Evolutionary conservation across 2,888 invertebrate genomes (phyloP).

Genomic region (Ectobius pallidus): DNA sequence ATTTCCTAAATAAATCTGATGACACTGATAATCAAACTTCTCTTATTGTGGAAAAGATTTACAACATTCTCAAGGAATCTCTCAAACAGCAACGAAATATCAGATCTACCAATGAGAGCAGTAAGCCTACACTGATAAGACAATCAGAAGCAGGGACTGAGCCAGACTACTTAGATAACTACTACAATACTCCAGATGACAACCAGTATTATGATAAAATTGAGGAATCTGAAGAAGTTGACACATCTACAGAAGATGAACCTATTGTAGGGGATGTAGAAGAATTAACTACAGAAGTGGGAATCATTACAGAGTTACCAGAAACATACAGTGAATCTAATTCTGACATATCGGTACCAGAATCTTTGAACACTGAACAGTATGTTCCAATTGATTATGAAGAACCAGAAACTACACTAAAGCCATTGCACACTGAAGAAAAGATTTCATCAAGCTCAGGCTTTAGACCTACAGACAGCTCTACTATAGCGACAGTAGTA

Average conservation of each 20-base stretch:
- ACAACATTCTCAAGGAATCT: conserved; percentile 27
- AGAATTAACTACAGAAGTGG: background rate
- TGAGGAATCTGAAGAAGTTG: background rate
- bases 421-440: background rate
- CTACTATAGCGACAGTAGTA: background rate
- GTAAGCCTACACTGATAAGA: too few relatives aligned
- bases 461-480: background rate
- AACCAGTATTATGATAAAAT: too few relatives aligned
- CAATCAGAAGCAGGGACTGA: too few relatives aligned
- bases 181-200: too few relatives aligned
- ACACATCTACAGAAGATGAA: background rate
- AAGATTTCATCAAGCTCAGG: background rate
- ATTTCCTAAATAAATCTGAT: background rate
- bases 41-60: conserved; percentile 23
- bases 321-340: too few relatives aligned
- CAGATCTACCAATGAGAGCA: background rate
- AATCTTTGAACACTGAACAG: background rate
- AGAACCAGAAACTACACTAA: background rate
- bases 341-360: too few relatives aligned
- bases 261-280: background rate
- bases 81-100: background rate
- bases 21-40: conserved; percentile 11
- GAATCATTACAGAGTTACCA: too few relatives aligned
- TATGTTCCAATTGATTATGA: background rate
- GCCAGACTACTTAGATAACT: too few relatives aligned